These are phyloP conservation scores for Limnephilus auricula DNA, from an alignment of 2,888 invertebrate genomes.

Conservation along the genomic window DNA sequence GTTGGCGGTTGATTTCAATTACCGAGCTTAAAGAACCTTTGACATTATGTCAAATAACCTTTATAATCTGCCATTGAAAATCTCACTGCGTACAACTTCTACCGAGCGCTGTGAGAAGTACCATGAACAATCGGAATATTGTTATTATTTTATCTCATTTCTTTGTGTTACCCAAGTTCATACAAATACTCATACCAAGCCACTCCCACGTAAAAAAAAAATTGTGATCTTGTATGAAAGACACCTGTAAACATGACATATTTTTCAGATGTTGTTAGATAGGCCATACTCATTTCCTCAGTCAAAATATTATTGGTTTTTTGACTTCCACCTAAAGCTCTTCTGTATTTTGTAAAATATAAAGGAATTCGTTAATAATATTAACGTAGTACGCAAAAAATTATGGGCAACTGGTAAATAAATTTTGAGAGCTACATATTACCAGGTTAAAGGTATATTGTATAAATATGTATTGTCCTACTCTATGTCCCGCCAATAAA, in stretches of 20 bases:
- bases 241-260: neutral
- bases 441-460: too few species aligned
- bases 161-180: neutral
- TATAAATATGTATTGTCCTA: too few species aligned
- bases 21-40: slow-evolving; percentile 4
- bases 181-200: neutral
- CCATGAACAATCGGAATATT: neutral
- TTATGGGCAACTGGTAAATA: too few species aligned
- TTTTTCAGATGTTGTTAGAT: neutral
- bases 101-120: neutral
- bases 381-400: too few species aligned
- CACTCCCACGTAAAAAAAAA: neutral
- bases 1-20: neutral
- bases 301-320: too few species aligned
- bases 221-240: neutral
- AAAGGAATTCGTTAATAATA: too few species aligned
- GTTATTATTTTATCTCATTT: neutral
- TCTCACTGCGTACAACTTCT: neutral
- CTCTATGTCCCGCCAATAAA: too few species aligned
- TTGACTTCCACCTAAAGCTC: neutral
- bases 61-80: slow-evolving; percentile 28
- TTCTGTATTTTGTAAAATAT: neutral
- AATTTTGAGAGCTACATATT: too few species aligned
- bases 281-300: neutral
- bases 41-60: slow-evolving; percentile 22